phyloP scores from a whole-genome alignment of 1,140 invertebrate species.

The Procambarus clarkii region DNA sequence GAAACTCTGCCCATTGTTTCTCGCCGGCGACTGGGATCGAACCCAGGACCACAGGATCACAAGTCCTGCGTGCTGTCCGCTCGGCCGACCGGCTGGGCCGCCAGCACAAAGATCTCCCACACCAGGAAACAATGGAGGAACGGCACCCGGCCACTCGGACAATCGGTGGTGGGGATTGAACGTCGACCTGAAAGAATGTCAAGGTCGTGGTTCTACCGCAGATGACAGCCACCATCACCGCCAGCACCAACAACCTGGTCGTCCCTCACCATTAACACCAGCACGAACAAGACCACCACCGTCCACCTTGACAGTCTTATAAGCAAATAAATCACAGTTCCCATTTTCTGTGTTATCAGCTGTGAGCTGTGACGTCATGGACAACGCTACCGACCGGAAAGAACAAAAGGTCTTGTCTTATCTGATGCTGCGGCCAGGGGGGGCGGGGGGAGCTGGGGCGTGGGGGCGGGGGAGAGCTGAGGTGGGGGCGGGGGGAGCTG shows the following conservation, averaged over 20 bases:
- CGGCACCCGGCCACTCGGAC: too few species aligned
- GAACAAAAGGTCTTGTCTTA: not conserved
- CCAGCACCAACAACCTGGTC: not conserved
- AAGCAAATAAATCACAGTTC: conserved; percentile 17
- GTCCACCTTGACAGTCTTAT: not conserved
- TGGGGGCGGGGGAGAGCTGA: not conserved
- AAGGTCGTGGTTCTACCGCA: too few species aligned
- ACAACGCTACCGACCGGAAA: not conserved
- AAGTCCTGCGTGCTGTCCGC: too few species aligned
- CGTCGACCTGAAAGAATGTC: too few species aligned
- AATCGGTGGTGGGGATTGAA: too few species aligned
- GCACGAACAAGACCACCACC: not conserved
- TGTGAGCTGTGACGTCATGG: not conserved
- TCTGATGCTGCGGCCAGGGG: not conserved
- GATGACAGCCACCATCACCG: not conserved
- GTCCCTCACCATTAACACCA: not conserved
- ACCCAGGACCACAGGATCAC: too few species aligned
- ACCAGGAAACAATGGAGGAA: too few species aligned
- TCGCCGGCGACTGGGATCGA: too few species aligned
- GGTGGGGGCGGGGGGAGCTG: not conserved
- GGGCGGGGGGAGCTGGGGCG: not conserved
- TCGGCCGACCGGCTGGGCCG: too few species aligned
- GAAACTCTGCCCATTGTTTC: too few species aligned
- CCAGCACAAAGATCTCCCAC: not conserved
- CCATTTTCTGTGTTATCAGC: conserved; percentile 24